phyloP scores from a whole-genome alignment of 2,113 vertebrate genomes.

The Ciconia stormi region DNA sequence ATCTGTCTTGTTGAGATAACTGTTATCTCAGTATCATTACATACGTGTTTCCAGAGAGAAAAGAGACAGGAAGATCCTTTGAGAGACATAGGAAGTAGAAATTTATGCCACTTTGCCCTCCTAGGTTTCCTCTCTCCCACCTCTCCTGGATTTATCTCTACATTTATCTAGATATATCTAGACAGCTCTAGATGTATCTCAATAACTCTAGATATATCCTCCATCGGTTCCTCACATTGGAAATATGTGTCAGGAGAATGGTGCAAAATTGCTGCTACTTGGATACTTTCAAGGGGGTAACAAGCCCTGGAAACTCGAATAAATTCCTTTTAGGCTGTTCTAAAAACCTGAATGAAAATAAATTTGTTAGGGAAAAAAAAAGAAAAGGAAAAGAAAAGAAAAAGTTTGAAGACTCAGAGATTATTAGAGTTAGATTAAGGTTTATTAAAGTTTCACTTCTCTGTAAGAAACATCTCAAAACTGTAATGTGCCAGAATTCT shows the following conservation, averaged over 20 bases:
- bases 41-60: not conserved
- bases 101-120: not conserved
- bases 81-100: not conserved
- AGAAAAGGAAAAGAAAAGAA: rapidly evolving
- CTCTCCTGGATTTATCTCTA: not conserved
- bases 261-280: not conserved
- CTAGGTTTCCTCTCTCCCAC: not conserved
- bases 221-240: not conserved
- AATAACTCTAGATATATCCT: not conserved
- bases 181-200: not conserved
- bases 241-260: not conserved
- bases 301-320: not conserved
- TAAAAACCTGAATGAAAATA: not conserved
- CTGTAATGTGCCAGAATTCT: not conserved
- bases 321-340: not conserved
- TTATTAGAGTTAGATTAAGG: not conserved
- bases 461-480: not conserved
- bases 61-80: not conserved
- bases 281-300: not conserved
- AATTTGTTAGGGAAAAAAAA: not conserved
- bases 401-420: not conserved
- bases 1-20: not conserved
- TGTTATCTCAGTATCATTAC: not conserved
- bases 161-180: not conserved
- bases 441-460: not conserved